A percentile compares a stretch with the other conserved stretches of the same genome.
phyloP scores from a whole-genome alignment of 1,140 invertebrate genomes.

The Condylostylus longicornis region DNA sequence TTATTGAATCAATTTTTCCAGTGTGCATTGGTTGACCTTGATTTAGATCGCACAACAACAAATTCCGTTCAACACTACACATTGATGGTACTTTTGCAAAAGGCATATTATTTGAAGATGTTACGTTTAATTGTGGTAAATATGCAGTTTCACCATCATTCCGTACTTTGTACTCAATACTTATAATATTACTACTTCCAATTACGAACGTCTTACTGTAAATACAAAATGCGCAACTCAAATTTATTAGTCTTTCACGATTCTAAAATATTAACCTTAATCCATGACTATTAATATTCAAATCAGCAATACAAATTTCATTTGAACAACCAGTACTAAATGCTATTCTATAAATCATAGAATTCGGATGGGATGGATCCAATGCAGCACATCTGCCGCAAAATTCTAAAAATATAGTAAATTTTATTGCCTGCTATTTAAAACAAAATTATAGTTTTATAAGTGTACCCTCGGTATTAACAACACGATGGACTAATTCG shows the following conservation, averaged over 20 bases:
- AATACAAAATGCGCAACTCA: not conserved
- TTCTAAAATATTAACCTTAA: not conserved
- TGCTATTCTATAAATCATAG: constrained; percentile 11
- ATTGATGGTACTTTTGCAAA: constrained; percentile 20
- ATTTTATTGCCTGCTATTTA: not conserved
- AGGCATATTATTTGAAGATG: constrained; percentile 12
- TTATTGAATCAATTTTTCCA: constrained; percentile 6
- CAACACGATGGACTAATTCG: constrained; percentile 4
- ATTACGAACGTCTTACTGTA: constrained; percentile 8
- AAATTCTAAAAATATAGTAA: constrained; percentile 6
- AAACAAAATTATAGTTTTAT: no score
- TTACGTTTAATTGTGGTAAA: constrained; percentile 15
- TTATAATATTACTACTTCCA: constrained; percentile 14
- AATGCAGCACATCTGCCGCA: constrained; percentile 7
- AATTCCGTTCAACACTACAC: constrained; percentile 9
- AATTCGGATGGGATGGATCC: constrained; percentile 10
- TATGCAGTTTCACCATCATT: constrained; percentile 28
- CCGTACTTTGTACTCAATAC: constrained; percentile 12
- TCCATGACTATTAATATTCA: constrained; percentile 8
- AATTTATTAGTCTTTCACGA: no score
- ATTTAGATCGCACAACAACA: constrained; percentile 7
- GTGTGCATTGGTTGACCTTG: constrained; percentile 4
- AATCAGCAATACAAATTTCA: constrained; percentile 18
- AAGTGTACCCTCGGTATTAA: not conserved
- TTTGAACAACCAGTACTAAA: constrained; percentile 17